Conservation (phyloP, 2,797 vertebrate species). For the Lagocephalus sceleratus region DNA sequence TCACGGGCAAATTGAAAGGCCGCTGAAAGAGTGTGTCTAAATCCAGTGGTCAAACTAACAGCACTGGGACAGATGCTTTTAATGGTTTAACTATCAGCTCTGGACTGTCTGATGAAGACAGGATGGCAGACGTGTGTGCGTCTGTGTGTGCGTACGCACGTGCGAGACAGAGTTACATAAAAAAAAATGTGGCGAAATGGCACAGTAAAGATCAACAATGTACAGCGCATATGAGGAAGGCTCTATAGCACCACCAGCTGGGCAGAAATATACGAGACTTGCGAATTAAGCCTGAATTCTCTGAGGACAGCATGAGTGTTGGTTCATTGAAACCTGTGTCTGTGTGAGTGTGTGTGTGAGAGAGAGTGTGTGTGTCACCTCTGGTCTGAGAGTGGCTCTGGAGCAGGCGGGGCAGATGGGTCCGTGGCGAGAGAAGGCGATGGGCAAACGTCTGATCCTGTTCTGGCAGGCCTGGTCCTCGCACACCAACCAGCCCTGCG, state of each 20-base stretch:
- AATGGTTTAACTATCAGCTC: conserved; percentile 53
- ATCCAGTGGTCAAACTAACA: conserved; percentile 70
- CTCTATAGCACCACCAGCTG: conserved; percentile 82
- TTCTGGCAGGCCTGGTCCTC: conserved; percentile 91
- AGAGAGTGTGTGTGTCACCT: conserved; percentile 73
- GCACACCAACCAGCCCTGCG: conserved; percentile 91
- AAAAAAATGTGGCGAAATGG: conserved; percentile 45
- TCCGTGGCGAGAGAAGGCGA: conserved; percentile 87
- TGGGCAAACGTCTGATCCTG: conserved; percentile 84
- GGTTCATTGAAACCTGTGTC: background rate
- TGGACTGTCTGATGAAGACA: conserved; percentile 15
- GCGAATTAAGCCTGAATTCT: background rate
- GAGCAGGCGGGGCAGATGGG: conserved; percentile 88
- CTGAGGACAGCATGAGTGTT: background rate
- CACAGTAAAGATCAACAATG: conserved; percentile 45
- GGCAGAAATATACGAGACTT: conserved; percentile 51
- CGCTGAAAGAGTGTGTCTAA: conserved; percentile 51
- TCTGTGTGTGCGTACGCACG: too few species aligned
- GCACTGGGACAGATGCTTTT: conserved; percentile 56
- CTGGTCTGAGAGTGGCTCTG: conserved; percentile 83
- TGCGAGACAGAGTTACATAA: too few species aligned
- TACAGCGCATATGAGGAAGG: conserved; percentile 34
- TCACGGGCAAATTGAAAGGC: conserved; percentile 59
- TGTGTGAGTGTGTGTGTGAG: too few species aligned
- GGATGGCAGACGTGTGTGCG: conserved; percentile 1